phyloP scores from a whole-genome alignment of 2,113 vertebrate genomes.

The Callorhinus ursinus region DNA sequence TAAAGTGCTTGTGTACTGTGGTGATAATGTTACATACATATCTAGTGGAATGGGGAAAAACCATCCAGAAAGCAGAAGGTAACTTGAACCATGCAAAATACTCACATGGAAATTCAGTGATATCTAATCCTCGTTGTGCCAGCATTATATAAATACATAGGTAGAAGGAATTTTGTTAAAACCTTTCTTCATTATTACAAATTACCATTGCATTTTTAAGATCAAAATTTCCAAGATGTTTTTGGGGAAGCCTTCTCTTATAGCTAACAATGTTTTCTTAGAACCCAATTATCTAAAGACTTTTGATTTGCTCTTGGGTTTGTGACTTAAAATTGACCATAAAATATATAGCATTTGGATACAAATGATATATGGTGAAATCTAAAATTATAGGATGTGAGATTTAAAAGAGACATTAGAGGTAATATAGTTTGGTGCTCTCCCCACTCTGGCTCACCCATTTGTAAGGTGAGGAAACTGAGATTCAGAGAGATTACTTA shows the following conservation, averaged over 20 bases:
- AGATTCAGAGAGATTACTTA: not conserved
- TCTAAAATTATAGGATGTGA: not conserved
- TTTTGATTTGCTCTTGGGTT: not conserved
- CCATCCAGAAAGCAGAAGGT: constrained; percentile 23
- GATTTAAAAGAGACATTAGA: not conserved
- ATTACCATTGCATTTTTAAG: constrained; percentile 14
- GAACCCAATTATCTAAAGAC: not conserved
- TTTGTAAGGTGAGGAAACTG: constrained; percentile 16
- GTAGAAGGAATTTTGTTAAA: constrained; percentile 17
- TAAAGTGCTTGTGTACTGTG: not conserved
- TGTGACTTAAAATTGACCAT: not conserved
- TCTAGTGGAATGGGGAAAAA: not conserved
- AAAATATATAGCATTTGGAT: not conserved
- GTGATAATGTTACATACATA: not conserved
- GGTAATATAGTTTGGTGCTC: not conserved
- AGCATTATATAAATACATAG: constrained; percentile 48
- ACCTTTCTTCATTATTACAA: constrained; percentile 53
- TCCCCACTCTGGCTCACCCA: not conserved
- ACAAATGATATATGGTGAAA: not conserved
- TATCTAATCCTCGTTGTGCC: constrained; percentile 26
- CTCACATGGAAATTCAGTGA: constrained; percentile 52
- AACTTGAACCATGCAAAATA: constrained; percentile 63
- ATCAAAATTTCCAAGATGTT: not conserved
- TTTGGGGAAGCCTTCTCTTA: constrained; percentile 3
- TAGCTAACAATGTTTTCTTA: not conserved